A percentile compares a stretch with the other conserved stretches of the same genome.
Conservation (phyloP, 2,888 invertebrate genomes). For the Orchesellides sinensis region DNA sequence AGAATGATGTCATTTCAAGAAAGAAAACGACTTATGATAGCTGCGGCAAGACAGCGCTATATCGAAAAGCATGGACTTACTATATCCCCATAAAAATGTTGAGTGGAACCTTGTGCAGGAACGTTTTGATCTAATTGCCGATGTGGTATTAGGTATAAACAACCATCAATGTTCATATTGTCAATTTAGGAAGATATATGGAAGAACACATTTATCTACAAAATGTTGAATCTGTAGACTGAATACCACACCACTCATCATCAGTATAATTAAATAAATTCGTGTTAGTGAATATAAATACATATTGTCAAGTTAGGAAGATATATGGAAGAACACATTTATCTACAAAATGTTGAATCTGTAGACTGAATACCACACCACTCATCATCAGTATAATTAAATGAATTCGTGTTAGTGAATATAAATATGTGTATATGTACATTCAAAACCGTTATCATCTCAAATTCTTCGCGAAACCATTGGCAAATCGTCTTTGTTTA, state of each 20-base stretch:
- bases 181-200: background rate
- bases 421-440: too few species aligned
- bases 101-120: background rate
- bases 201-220: background rate
- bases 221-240: too few species aligned
- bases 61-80: conserved; percentile 85
- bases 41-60: conserved; percentile 86
- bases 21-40: conserved; percentile 86
- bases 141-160: background rate
- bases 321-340: background rate
- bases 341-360: too few species aligned
- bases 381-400: too few species aligned
- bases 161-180: background rate
- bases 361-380: too few species aligned
- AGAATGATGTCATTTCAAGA: conserved; percentile 87
- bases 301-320: background rate
- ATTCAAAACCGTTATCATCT: too few species aligned
- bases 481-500: too few species aligned
- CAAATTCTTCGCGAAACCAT: too few species aligned
- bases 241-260: too few species aligned
- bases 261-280: too few species aligned
- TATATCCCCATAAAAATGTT: conserved; percentile 74
- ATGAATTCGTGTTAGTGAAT: too few species aligned
- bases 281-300: too few species aligned
- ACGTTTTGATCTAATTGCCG: background rate